Evolutionary conservation across 2,797 vertebrate species (phyloP).

Genomic region (Eutrigla gurnardus): DNA sequence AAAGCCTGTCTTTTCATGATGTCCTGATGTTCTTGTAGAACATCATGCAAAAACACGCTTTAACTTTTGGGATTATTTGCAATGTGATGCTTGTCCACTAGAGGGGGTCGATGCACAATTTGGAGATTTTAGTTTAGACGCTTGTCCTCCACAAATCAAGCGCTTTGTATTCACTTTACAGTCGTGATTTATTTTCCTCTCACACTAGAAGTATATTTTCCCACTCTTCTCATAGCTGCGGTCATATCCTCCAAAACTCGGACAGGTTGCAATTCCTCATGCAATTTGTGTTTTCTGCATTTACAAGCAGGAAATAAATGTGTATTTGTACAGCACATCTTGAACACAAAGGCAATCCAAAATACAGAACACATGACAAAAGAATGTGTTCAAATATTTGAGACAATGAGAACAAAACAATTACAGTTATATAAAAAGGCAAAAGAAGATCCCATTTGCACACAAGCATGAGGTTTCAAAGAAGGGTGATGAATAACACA

Average conservation of each 20-base stretch:
- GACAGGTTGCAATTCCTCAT: background rate
- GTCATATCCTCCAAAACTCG: too few relatives aligned
- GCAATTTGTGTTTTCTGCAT: background rate
- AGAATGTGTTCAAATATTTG: background rate
- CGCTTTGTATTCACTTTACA: background rate
- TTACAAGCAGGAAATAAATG: background rate
- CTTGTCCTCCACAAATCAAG: background rate
- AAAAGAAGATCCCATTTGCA: too few relatives aligned
- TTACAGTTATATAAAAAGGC: background rate
- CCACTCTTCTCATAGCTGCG: too few relatives aligned
- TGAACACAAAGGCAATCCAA: background rate
- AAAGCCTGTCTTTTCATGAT: too few relatives aligned
- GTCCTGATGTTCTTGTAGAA: too few relatives aligned
- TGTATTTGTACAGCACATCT: background rate
- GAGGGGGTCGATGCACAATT: conserved; percentile 50
- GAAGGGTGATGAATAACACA: background rate
- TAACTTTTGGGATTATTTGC: background rate
- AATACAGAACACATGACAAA: background rate
- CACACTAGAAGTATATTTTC: background rate
- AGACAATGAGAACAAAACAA: background rate
- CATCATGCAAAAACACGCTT: background rate
- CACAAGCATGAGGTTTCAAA: conserved; percentile 6
- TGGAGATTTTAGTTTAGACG: background rate
- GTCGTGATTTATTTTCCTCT: background rate
- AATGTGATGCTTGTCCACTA: conserved; percentile 47